Evolutionary conservation across 2,113 vertebrate genomes (phyloP).

Genomic region (Ageneiosus marmoratus): DNA sequence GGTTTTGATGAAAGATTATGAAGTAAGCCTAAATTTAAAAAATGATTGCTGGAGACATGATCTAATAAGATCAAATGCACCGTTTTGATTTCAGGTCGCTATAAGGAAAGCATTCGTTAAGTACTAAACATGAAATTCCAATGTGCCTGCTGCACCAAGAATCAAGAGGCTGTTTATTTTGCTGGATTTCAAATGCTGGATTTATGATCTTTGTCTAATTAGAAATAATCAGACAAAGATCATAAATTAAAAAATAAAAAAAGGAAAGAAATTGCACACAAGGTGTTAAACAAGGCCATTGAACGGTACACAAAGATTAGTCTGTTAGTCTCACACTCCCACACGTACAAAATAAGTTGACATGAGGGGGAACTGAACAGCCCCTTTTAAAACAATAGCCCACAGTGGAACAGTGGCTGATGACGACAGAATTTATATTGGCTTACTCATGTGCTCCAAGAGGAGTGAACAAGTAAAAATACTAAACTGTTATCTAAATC

Average conservation of each 20-base stretch:
- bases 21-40: too few relatives aligned
- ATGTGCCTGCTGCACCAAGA: not conserved
- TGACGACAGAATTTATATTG: conserved; percentile 10
- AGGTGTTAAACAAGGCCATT: not conserved
- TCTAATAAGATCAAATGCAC: not conserved
- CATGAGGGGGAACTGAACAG: conserved; percentile 22
- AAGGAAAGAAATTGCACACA: not conserved
- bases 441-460: not conserved
- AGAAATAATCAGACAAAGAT: not conserved
- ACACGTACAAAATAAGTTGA: conserved; percentile 34
- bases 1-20: not conserved
- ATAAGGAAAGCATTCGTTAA: not conserved
- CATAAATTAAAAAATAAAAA: not conserved
- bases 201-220: too few relatives aligned
- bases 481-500: conserved; percentile 8
- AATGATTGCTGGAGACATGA: not conserved
- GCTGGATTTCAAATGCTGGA: not conserved
- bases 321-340: conserved; percentile 12
- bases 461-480: conserved; percentile 41
- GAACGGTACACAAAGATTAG: not conserved
- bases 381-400: conserved; percentile 17
- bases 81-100: not conserved
- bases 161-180: not conserved
- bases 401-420: conserved; percentile 25
- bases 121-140: not conserved